These are phyloP conservation scores for Melinaea marsaeus DNA, from an alignment of 2,888 invertebrate genomes.

Conservation along the genomic window DNA sequence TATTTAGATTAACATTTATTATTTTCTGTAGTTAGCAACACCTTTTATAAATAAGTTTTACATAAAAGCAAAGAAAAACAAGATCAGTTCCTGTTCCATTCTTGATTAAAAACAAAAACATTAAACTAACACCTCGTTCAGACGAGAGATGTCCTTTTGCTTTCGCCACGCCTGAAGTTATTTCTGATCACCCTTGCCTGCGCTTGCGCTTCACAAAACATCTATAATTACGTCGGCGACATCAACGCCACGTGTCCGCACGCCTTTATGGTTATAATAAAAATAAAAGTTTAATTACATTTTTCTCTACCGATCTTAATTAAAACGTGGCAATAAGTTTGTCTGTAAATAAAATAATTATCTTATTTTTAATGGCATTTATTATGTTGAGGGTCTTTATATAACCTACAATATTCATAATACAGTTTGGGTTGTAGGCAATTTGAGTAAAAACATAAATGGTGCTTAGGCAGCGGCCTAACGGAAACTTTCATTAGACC, in stretches of 20 bases:
- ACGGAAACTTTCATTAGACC: slow-evolving; percentile 13
- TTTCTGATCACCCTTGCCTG: slow-evolving; percentile 12
- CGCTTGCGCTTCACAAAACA: slow-evolving; percentile 7
- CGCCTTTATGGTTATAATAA: slow-evolving; percentile 7
- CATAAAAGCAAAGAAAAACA: not conserved
- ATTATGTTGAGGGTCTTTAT: no score
- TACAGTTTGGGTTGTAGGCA: not conserved
- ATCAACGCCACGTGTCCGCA: slow-evolving; percentile 3
- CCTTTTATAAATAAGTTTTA: no score
- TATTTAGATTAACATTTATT: no score
- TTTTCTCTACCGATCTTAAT: not conserved
- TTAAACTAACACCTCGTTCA: not conserved
- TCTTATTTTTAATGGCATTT: no score
- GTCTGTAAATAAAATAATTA: no score
- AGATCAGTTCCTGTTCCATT: not conserved
- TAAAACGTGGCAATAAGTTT: no score
- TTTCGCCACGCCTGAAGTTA: slow-evolving; percentile 17
- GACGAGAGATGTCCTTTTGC: slow-evolving; percentile 18
- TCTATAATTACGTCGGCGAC: slow-evolving; percentile 18
- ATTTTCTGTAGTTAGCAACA: no score
- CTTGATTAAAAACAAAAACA: slow-evolving; percentile 9
- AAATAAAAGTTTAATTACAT: slow-evolving; percentile 6
- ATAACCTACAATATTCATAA: no score
- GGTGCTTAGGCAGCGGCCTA: not conserved
- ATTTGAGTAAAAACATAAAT: not conserved